These are phyloP conservation scores for Crenuchus spilurus DNA, from an alignment of 2,797 vertebrate species.

Conservation along the genomic window DNA sequence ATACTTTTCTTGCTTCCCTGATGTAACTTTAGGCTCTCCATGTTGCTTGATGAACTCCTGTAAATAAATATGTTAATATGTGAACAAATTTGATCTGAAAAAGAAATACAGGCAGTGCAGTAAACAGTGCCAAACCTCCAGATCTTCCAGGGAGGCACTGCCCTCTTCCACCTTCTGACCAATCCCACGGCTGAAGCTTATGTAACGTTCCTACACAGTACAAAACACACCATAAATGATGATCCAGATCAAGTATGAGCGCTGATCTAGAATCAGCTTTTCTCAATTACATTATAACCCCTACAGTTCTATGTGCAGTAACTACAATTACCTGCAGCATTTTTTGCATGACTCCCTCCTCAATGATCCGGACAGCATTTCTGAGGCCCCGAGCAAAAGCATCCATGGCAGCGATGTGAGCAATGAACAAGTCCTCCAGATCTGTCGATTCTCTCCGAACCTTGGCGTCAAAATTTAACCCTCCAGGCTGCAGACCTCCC, in stretches of 20 bases:
- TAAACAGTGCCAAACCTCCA: conserved; percentile 62
- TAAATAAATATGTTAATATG: conserved; percentile 36
- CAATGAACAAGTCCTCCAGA: conserved; percentile 73
- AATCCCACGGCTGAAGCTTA: conserved; percentile 66
- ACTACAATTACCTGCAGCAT: conserved; percentile 66
- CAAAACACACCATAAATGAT: conserved; percentile 24
- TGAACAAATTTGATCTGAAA: neutral
- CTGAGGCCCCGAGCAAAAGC: conserved; percentile 73
- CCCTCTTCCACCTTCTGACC: conserved; percentile 68
- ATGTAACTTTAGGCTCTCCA: conserved; percentile 67
- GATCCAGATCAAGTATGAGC: neutral
- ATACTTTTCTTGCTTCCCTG: conserved; percentile 75
- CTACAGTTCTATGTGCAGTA: no score
- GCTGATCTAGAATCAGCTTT: neutral
- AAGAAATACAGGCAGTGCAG: neutral
- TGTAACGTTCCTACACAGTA: conserved; percentile 67
- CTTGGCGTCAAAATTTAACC: conserved; percentile 76
- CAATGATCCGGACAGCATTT: conserved; percentile 66
- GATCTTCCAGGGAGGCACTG: conserved; percentile 68
- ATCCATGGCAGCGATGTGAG: conserved; percentile 74
- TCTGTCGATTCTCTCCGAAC: conserved; percentile 73
- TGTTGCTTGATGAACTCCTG: conserved; percentile 70
- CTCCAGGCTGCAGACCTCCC: conserved; percentile 73
- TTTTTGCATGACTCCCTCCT: conserved; percentile 64
- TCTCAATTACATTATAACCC: neutral